phyloP scores from a whole-genome alignment of 53 echinoderm and acorn worm genomes.

The Holothuria leucospilota region DNA sequence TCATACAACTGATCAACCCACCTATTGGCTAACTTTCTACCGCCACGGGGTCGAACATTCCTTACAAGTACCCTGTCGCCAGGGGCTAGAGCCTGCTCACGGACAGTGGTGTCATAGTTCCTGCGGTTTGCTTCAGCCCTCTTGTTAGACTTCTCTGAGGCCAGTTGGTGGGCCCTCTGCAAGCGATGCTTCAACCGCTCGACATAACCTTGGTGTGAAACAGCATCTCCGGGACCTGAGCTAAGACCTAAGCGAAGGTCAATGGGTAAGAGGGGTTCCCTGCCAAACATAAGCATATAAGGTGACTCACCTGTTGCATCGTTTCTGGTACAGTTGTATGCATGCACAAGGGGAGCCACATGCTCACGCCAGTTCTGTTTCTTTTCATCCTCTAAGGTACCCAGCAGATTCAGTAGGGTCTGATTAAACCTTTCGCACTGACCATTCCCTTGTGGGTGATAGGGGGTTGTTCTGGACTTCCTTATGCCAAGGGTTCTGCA shows the following conservation, averaged over 20 bases:
- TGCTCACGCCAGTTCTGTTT: slow-evolving; percentile 63
- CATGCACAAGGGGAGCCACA: slow-evolving; percentile 63
- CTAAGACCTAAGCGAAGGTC: slow-evolving; percentile 60
- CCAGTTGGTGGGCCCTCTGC: slow-evolving; percentile 54
- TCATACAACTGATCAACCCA: slow-evolving; percentile 38
- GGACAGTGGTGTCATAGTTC: slow-evolving; percentile 29
- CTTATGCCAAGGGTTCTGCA: slow-evolving; percentile 50
- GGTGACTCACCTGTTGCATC: slow-evolving; percentile 70
- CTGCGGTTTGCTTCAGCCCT: slow-evolving; percentile 23
- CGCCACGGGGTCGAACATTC: slow-evolving; percentile 36
- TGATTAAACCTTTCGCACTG: slow-evolving; percentile 73
- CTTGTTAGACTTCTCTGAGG: slow-evolving; percentile 50
- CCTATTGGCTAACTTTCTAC: slow-evolving; percentile 46
- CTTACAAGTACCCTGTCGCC: slow-evolving; percentile 59
- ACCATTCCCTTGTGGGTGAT: slow-evolving; percentile 74
- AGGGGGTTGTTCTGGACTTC: slow-evolving; percentile 68
- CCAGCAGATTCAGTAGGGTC: slow-evolving; percentile 68
- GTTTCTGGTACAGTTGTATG: slow-evolving; percentile 68
- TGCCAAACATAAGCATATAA: slow-evolving; percentile 72
- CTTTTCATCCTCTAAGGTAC: slow-evolving; percentile 71
- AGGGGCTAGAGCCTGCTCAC: slow-evolving; percentile 20
- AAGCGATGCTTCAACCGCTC: slow-evolving; percentile 40
- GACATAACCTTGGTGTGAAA: slow-evolving; percentile 52
- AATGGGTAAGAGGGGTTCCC: slow-evolving; percentile 64
- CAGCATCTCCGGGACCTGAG: background rate